Percentiles rank a stretch among this genome's conserved stretches.
These are phyloP conservation scores for Dendroctonus valens DNA, from an alignment of 1,140 invertebrate genomes.

Conservation along the genomic window DNA sequence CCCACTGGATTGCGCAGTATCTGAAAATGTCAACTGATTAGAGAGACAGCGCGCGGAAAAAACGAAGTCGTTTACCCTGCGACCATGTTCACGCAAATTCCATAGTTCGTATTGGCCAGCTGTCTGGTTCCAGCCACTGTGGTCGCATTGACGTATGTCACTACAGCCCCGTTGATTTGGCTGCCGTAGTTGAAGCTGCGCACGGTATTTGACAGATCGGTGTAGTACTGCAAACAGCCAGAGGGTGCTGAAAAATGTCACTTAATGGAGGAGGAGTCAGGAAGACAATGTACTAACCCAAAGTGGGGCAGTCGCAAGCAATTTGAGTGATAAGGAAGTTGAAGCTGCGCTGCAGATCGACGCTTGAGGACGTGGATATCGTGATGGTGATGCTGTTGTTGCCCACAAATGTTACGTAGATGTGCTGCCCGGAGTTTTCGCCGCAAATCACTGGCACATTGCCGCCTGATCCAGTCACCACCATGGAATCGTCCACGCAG, in stretches of 20 bases:
- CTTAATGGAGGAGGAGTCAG: neutral
- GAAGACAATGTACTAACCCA: conserved; percentile 52
- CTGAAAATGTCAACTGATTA: conserved; percentile 6
- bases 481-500: conserved; percentile 69
- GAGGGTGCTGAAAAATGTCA: conserved; percentile 62
- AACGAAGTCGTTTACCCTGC: conserved; percentile 49
- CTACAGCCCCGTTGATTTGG: conserved; percentile 54
- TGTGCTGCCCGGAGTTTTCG: conserved; percentile 76
- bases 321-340: conserved; percentile 75
- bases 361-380: conserved; percentile 61
- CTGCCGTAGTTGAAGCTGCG: conserved; percentile 75
- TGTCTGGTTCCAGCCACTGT: conserved; percentile 63
- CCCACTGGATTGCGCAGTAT: conserved; percentile 67
- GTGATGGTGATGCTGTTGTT: conserved; percentile 66
- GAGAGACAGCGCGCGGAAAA: neutral
- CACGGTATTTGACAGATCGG: conserved; percentile 61
- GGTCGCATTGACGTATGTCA: conserved; percentile 43
- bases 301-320: conserved; percentile 63
- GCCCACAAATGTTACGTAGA: conserved; percentile 74
- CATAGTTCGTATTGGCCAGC: conserved; percentile 73
- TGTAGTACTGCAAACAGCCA: conserved; percentile 79
- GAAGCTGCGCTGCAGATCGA: conserved; percentile 66
- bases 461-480: conserved; percentile 64
- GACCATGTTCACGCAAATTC: conserved; percentile 68
- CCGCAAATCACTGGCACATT: conserved; percentile 74